Conservation (phyloP, 2,113 vertebrate genomes). For the Anthoscopus minutus region DNA sequence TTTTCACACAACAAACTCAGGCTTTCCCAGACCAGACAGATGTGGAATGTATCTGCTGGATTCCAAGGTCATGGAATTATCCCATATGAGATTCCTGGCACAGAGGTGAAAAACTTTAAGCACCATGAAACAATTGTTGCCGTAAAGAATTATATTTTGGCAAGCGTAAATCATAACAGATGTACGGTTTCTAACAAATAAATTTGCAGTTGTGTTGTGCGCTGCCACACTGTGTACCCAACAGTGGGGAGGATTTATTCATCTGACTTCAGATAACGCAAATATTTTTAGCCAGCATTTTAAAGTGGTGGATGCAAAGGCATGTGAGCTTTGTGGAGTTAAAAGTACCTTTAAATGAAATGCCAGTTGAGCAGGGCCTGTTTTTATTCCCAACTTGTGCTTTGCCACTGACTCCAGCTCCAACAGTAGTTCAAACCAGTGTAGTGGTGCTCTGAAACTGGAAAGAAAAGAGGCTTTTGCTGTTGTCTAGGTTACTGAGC, state of each 20-base stretch:
- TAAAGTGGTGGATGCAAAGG: constrained; percentile 36
- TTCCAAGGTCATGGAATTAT: constrained; percentile 83
- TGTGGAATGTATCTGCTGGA: constrained; percentile 81
- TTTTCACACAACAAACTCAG: constrained; percentile 60
- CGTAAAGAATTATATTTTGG: constrained; percentile 66
- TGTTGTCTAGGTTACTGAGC: constrained; percentile 52
- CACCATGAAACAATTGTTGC: constrained; percentile 65
- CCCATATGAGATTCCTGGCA: constrained; percentile 71
- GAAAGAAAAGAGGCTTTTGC: constrained; percentile 6
- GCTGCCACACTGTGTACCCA: constrained; percentile 5
- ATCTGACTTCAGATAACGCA: constrained; percentile 40
- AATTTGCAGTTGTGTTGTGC: constrained; percentile 35
- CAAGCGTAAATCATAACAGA: constrained; percentile 63
- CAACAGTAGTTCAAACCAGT: background rate
- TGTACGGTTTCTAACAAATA: constrained; percentile 55
- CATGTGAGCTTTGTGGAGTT: background rate
- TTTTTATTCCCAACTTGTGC: background rate
- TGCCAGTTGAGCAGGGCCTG: background rate
- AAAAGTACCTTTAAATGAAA: constrained; percentile 16
- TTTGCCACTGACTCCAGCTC: constrained; percentile 17
- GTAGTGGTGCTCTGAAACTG: background rate
- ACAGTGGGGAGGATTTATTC: background rate
- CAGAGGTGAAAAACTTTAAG: constrained; percentile 62
- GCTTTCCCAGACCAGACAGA: constrained; percentile 82
- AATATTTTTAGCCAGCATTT: constrained; percentile 45